Conservation (phyloP, 2,888 invertebrate genomes). For the Drosophila putrida region DNA sequence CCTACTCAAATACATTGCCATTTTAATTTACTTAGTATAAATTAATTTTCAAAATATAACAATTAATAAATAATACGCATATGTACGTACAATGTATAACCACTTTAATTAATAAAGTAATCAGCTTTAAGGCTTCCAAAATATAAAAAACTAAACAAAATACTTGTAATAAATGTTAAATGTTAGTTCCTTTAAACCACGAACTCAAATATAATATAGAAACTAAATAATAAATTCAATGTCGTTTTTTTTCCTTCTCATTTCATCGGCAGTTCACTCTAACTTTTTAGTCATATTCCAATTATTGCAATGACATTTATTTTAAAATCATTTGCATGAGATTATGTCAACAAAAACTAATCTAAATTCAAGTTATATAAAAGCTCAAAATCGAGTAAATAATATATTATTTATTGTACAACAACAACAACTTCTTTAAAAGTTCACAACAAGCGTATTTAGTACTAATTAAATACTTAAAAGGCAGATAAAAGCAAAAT, state of each 20-base stretch:
- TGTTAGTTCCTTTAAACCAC: conserved; percentile 56
- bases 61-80: conserved; percentile 17
- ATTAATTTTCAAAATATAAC: conserved; percentile 31
- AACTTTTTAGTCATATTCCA: background rate
- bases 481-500: background rate
- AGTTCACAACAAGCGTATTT: background rate
- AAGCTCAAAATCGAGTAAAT: background rate
- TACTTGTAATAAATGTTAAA: conserved; percentile 41
- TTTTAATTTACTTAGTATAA: conserved; percentile 50
- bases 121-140: conserved; percentile 53
- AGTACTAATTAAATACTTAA: background rate
- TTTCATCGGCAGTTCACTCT: background rate
- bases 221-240: conserved; percentile 6
- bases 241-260: background rate
- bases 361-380: background rate
- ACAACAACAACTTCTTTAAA: background rate
- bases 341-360: background rate
- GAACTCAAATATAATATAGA: conserved; percentile 22
- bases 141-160: conserved; percentile 16
- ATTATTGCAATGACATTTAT: background rate
- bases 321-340: background rate
- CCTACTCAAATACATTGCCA: conserved; percentile 57
- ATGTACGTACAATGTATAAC: conserved; percentile 31
- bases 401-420: background rate
- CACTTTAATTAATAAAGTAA: conserved; percentile 30